These are phyloP conservation scores for Lichenostomus cassidix DNA, from an alignment of 2,113 vertebrate genomes.

Conservation along the genomic window DNA sequence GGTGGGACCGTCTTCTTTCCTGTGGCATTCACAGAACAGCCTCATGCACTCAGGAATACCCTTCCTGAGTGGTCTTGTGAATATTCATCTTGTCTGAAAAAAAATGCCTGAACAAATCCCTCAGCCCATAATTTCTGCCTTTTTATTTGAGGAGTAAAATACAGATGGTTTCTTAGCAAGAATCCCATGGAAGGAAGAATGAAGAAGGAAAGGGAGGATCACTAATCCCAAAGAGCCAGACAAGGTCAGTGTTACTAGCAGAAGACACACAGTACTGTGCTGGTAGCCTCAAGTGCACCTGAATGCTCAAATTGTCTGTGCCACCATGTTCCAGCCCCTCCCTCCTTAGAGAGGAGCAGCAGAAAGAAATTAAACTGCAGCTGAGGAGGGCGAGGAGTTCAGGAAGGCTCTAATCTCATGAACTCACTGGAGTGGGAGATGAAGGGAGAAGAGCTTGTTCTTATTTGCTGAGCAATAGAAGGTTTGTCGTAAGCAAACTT, in stretches of 20 bases:
- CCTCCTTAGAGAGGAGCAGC: neutral
- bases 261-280: neutral
- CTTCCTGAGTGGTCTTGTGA: neutral
- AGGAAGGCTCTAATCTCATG: neutral
- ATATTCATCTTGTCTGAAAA: neutral
- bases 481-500: neutral
- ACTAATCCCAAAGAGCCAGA: neutral
- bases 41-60: neutral
- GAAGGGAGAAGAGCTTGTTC: conserved; percentile 5
- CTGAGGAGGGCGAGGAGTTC: neutral
- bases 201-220: neutral
- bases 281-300: neutral
- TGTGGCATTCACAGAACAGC: neutral
- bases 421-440: neutral
- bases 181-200: neutral
- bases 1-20: neutral
- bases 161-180: neutral
- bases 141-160: neutral
- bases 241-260: neutral
- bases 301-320: neutral
- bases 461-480: neutral
- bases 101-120: neutral
- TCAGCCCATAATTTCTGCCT: neutral
- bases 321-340: neutral
- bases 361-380: neutral